Base-by-base conservation (phyloP, 2,797 vertebrate species). In the Xerus rutilus region DNA sequence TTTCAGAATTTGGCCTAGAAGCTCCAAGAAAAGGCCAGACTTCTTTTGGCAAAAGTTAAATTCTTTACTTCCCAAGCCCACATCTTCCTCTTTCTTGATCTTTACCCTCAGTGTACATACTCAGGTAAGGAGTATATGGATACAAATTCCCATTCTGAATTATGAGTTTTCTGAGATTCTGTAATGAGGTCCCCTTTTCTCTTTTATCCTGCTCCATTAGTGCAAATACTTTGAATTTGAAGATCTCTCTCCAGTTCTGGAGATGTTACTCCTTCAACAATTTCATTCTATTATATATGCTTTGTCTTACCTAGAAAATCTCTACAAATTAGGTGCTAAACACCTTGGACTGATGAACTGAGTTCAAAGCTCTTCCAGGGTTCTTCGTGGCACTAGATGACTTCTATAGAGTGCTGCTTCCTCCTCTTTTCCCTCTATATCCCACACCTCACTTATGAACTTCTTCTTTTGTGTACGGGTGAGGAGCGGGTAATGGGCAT, bases 291-390 rank as follows among this genome's bases (percentile, higher is more conserved):
- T 21, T 43, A 23, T 28, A 35, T 93, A 54, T 82, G 49, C 45
- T 96, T 87, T 93, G 54, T 89, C 85, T 96, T 95, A 92, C 70
- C 74, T 57, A 21, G 54, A 73, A 65, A 91, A 86, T 30, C 45
- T 21, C 35, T 79, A 23, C n/a, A 86, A 83, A 8, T 30, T 74
- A 20, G 30, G 64, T 52, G 30, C n/a, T 70, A 18, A 76, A 28
- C 28, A 57, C 76, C n/a, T 72, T 82, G 17, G 28, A 49, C 4
- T 65, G 30, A 59, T 77, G 4, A 0, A 94, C 52, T 52, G 54
- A 95, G 13, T 87, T 23, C 77, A 86, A 77, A 91, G 57, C 17
- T 70, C 91, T 39, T 47, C 17, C 20, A 28, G 65, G 20, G 35
- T 47, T 76, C 79, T 81, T 76, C 39, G 57, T 8, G 11, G 39